Evolutionary conservation across 1,140 invertebrate genomes (phyloP), one percentile per base, ranked within the genome.

Genomic region (Drosophila parvula): DNA sequence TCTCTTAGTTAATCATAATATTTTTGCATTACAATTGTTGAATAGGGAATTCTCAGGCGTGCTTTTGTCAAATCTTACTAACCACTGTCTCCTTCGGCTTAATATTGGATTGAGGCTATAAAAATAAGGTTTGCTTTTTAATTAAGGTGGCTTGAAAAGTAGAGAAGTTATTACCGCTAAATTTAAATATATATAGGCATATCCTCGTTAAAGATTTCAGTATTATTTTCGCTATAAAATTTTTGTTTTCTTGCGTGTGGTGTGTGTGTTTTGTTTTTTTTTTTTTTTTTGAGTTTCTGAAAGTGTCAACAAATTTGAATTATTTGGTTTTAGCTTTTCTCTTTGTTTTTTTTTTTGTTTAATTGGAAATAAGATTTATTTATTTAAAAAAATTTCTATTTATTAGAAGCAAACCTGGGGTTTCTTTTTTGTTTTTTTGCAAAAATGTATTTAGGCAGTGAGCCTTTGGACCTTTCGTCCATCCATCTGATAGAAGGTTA

Each of bases 31-130:
- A 53, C 61, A 71, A 78, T 70, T 83, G 79, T 76, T 55, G 41
- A 82, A 79, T 67, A 59, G 57, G 79, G 47, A 65, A 80, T 80
- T 80, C 57, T 89, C 59, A 80, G 77, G 80, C 68, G 83, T 88
- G 84, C 84, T 70, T 12, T 69, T 57, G 78, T 64, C 59, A 81
- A 77, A 50, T 32, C 22, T 50, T 57, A 71, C 69, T 62, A 55
- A 40, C 57, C 45, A 30, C 41, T 43, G 44, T 43, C 44, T 47
- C 34, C 53, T 47, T 30, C 30, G 18, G 41, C 50, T 73, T 69
- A 34, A 59, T 51, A 38, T 68, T 58, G 44, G 43, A 32, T 63
- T 63, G 64, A 65, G 78, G 62, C 63, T 65, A 70, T 64, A 71
- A 79, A 74, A 68, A 65, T 73, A 81, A 68, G 62, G 56, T 59